phyloP scores from a whole-genome alignment of 2,113 vertebrate species.

The Marmota monax region DNA sequence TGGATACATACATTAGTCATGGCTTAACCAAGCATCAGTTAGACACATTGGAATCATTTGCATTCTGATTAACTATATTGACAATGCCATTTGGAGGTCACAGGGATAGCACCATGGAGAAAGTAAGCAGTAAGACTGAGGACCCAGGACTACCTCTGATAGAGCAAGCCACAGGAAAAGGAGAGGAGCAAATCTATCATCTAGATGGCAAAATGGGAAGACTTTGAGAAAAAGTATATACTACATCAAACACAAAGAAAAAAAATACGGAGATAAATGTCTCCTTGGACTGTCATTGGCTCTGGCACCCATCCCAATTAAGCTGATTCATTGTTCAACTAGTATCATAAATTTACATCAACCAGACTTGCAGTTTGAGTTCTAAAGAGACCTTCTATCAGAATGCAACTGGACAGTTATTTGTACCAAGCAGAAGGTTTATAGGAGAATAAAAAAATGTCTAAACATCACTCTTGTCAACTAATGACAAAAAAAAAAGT shows the following conservation, averaged over 20 bases:
- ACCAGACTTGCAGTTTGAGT: not conserved
- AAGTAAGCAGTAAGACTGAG: not conserved
- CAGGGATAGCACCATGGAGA: not conserved
- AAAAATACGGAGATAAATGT: not conserved
- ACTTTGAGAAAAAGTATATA: not conserved
- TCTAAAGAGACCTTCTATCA: not conserved
- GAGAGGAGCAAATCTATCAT: not conserved
- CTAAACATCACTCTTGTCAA: not conserved
- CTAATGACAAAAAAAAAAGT: not conserved
- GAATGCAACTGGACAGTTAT: not conserved
- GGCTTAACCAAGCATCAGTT: not conserved
- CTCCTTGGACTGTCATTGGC: not conserved
- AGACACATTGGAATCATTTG: not conserved
- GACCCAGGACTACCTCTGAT: rapidly evolving
- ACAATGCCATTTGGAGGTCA: not conserved
- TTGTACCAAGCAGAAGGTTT: not conserved
- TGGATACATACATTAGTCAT: not conserved
- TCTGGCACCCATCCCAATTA: conserved; percentile 20
- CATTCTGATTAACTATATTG: not conserved
- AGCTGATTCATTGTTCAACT: not conserved
- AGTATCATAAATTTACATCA: conserved; percentile 43
- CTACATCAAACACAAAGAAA: not conserved
- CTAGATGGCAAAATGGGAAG: not conserved
- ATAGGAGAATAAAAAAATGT: not conserved
- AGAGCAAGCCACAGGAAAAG: rapidly evolving